Evolutionary conservation across 2,113 vertebrate genomes (phyloP).

Genomic region (Argyrosomus japonicus): DNA sequence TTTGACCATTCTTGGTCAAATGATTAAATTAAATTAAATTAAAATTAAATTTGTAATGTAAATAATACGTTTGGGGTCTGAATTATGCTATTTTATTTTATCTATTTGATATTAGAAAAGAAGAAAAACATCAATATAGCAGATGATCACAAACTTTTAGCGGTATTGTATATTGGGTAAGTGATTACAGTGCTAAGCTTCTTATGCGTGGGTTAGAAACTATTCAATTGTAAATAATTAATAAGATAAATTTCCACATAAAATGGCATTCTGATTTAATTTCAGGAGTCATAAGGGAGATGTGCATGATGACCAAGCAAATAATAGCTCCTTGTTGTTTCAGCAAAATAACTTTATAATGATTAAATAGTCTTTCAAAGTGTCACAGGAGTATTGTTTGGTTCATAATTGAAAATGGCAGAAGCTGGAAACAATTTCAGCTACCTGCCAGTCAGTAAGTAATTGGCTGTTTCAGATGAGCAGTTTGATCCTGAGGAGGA

Average conservation of each 20-base stretch:
- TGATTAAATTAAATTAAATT: too few relatives aligned
- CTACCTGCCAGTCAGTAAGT: slow-evolving; percentile 40
- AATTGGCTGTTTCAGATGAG: slow-evolving; percentile 48
- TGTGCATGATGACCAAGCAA: slow-evolving; percentile 8
- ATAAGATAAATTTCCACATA: neutral
- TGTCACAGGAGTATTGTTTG: slow-evolving; percentile 25
- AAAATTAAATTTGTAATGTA: neutral
- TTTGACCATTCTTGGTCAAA: neutral
- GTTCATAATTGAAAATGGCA: slow-evolving; percentile 37
- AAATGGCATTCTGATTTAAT: neutral
- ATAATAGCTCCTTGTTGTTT: neutral
- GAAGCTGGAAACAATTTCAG: slow-evolving; percentile 21
- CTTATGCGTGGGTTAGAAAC: neutral
- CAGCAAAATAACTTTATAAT: slow-evolving; percentile 30
- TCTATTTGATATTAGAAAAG: neutral
- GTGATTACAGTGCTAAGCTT: slow-evolving; percentile 11
- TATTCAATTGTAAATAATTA: neutral
- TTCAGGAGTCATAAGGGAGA: neutral
- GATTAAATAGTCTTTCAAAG: slow-evolving; percentile 32
- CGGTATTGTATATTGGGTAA: too few relatives aligned
- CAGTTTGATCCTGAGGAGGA: slow-evolving; percentile 15
- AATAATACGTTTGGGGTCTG: neutral
- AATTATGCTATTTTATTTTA: neutral
- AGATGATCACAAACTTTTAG: too few relatives aligned
- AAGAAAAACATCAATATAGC: too few relatives aligned